Base-by-base conservation (phyloP, 2,113 vertebrate genomes). In the Eudyptes chrysolophus region DNA sequence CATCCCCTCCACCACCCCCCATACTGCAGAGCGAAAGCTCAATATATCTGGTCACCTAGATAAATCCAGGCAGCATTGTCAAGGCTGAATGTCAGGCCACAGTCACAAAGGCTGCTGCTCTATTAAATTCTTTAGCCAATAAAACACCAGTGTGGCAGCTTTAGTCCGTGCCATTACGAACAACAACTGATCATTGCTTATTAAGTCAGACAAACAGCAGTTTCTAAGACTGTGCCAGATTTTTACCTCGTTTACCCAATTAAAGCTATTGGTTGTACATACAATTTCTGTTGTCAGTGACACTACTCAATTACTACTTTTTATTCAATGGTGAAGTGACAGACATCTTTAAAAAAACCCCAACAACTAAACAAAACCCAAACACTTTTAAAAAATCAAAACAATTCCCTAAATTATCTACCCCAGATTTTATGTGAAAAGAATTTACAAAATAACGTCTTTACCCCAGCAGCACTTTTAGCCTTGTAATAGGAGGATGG, bases 31-130 rank as follows among this genome's bases (percentile, higher is more conserved):
- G 69, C 8, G 15, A 95, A 88, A 87, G 70, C 92, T 94, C 87
- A 80, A 64, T 96, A 66, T 95, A 78, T 95, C 84, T 95, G 92
- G 87, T 87, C 91, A 89, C 87, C 84, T 57, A 94, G 96, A 96
- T 97, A 97, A 97, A 97, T 97, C 60, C 82, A 81, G 89, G 76
- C 48, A 93, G 64, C 89, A 81, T 95, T 97, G 94, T 93, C 94
- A 94, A 95, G 79, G 93, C 83, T 85, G 80, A 93, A 34, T 92
- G 82, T 91, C 96, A 94, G 79, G 71, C 82, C 95, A 94, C 58
- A 89, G 87, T 83, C 66, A 91, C 94, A 95, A 79, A 88, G 74
- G 55, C 93, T 76, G 62, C 61, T 84, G 90, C 71, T 98, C 94
- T 96, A 80, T 82, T 90, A 95, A 96, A 97, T 94, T 75, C 84